Conservation (phyloP, 1,140 invertebrate genomes). For the Xylocopa sonorina region DNA sequence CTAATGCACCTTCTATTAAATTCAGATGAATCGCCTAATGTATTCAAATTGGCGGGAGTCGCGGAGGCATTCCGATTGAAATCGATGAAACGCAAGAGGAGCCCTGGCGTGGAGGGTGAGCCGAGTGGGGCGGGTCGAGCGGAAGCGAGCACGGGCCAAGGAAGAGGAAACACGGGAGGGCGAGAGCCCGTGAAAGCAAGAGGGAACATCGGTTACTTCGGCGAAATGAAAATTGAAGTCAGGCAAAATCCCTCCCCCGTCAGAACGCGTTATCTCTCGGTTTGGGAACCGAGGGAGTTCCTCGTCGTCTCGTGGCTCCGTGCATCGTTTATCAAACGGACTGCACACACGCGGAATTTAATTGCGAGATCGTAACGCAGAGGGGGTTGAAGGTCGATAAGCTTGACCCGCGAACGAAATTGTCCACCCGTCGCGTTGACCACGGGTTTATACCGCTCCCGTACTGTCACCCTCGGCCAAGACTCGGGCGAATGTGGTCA, state of each 20-base stretch:
- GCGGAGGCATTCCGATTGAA: slow-evolving; percentile 32
- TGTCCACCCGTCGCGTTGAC: background rate
- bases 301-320: background rate
- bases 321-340: slow-evolving; percentile 7
- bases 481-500: background rate
- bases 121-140: background rate
- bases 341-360: slow-evolving; percentile 23
- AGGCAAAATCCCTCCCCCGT: slow-evolving; percentile 29
- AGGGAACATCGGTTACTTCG: slow-evolving; percentile 13
- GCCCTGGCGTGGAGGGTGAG: background rate
- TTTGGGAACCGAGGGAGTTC: background rate
- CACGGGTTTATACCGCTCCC: background rate
- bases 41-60: slow-evolving; percentile 46
- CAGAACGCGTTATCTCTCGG: slow-evolving; percentile 1
- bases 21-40: slow-evolving; percentile 46
- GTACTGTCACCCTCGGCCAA: background rate
- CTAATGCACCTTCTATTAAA: slow-evolving; percentile 47
- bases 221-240: slow-evolving; percentile 45
- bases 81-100: slow-evolving; percentile 18
- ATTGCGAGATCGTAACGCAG: slow-evolving; percentile 6
- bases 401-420: background rate
- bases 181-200: background rate
- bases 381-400: background rate
- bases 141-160: background rate
- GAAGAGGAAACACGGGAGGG: background rate